Evolutionary conservation across 2,888 invertebrate species (phyloP).

Genomic region (Drosophila hamatofila): DNA sequence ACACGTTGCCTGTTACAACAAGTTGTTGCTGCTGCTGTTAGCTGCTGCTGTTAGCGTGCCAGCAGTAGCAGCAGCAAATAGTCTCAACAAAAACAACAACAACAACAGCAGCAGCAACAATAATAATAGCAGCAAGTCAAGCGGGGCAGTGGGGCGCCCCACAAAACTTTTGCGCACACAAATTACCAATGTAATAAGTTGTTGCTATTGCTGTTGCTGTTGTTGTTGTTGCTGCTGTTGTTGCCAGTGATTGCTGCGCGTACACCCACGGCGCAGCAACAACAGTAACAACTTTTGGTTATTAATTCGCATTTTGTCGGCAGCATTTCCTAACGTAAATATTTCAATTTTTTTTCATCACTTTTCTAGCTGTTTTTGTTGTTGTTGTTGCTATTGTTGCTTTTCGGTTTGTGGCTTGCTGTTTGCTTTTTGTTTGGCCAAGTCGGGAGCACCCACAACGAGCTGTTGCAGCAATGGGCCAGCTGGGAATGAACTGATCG

Average conservation of each 20-base stretch:
- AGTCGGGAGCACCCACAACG: constrained; percentile 15
- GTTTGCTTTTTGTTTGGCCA: neutral
- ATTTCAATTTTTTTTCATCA: constrained; percentile 31
- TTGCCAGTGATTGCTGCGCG: constrained; percentile 48
- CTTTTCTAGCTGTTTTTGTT: neutral
- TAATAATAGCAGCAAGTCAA: constrained; percentile 34
- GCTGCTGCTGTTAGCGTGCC: constrained; percentile 47
- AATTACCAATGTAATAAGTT: constrained; percentile 65
- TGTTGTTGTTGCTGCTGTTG: constrained; percentile 32
- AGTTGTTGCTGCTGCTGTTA: constrained; percentile 34
- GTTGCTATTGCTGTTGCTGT: constrained; percentile 25
- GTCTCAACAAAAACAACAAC: constrained; percentile 22
- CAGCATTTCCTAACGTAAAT: constrained; percentile 71
- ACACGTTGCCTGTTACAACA: constrained; percentile 53
- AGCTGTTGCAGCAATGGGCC: constrained; percentile 25
- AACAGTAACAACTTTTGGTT: constrained; percentile 42
- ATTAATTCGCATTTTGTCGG: constrained; percentile 73
- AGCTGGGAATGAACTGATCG: constrained; percentile 35
- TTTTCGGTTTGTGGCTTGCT: constrained; percentile 2
- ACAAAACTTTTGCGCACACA: constrained; percentile 61
- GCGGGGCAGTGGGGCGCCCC: constrained; percentile 58
- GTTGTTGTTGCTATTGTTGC: neutral
- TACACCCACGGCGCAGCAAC: constrained; percentile 44
- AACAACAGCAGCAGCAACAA: constrained; percentile 19
- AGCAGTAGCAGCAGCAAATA: constrained; percentile 34